phyloP scores from a whole-genome alignment of 2,113 vertebrate species.

The Lucifuga dentata region DNA sequence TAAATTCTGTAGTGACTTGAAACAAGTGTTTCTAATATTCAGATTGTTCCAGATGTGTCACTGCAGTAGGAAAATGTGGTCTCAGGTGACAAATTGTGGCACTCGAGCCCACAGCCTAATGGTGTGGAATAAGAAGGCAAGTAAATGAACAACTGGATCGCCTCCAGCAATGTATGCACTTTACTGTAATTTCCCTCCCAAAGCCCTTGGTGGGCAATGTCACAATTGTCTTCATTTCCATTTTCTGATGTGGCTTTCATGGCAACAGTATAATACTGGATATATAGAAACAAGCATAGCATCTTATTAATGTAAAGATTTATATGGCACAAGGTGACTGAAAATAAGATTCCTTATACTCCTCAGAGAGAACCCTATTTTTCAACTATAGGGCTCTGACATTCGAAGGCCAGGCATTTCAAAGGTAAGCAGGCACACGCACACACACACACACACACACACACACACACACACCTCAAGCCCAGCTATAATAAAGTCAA shows the following conservation, averaged over 20 bases:
- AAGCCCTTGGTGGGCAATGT: constrained; percentile 32
- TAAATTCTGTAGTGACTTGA: too few species aligned
- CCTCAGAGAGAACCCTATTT: constrained; percentile 17
- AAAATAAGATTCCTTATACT: constrained; percentile 19
- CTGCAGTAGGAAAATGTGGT: neutral
- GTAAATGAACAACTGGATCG: constrained; percentile 20
- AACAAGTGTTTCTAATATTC: neutral
- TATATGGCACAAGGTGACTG: constrained; percentile 35
- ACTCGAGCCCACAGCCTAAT: constrained; percentile 19
- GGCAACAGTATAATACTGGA: constrained; percentile 3
- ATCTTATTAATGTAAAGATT: neutral
- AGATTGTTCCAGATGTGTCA: constrained; percentile 5
- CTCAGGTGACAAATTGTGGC: constrained; percentile 7
- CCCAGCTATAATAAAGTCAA: neutral
- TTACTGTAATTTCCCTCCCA: constrained; percentile 43
- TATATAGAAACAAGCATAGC: constrained; percentile 35
- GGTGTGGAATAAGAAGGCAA: constrained; percentile 18
- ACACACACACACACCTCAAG: constrained; percentile 7
- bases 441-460: constrained; percentile 4
- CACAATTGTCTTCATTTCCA: constrained; percentile 45
- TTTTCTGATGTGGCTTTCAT: constrained; percentile 52
- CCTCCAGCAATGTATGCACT: constrained; percentile 22
- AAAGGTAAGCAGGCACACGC: neutral
- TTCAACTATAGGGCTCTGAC: neutral
- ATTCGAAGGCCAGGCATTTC: neutral